phyloP scores from a whole-genome alignment of 1,140 invertebrate genomes.

The Liolophura sinensis region DNA sequence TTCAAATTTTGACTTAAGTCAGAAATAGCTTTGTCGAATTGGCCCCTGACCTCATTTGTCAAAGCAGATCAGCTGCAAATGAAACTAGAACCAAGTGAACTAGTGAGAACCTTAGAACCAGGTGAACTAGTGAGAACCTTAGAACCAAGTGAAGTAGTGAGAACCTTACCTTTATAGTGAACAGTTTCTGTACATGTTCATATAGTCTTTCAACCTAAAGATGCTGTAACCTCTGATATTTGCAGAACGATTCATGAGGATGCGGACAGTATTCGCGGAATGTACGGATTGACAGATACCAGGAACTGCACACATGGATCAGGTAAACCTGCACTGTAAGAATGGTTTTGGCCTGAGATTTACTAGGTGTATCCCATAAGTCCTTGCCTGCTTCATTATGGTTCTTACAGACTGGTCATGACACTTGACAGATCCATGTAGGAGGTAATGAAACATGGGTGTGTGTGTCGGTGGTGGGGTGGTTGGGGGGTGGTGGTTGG shows the following conservation, averaged over 20 bases:
- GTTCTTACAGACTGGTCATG: background rate
- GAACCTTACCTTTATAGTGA: background rate
- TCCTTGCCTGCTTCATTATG: background rate
- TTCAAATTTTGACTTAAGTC: too few relatives aligned
- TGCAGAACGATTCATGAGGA: constrained; percentile 76
- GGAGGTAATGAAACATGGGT: background rate
- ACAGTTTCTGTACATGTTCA: background rate
- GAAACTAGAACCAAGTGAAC: background rate
- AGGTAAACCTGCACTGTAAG: constrained; percentile 64
- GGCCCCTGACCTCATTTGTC: background rate
- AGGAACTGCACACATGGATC: constrained; percentile 91
- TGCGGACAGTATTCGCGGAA: constrained; percentile 76
- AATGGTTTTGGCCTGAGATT: too few relatives aligned
- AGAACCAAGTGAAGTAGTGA: background rate
- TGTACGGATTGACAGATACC: constrained; percentile 87
- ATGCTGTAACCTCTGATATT: background rate
- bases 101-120: too few relatives aligned
- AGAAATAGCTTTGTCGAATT: too few relatives aligned
- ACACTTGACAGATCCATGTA: constrained; percentile 3
- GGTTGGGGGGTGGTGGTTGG: background rate
- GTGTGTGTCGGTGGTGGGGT: background rate
- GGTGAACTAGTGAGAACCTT: background rate
- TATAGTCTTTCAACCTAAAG: background rate
- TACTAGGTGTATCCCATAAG: background rate
- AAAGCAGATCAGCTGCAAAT: background rate